phyloP scores from a whole-genome alignment of 2,113 vertebrate genomes.

The Hyperopisus bebe region DNA sequence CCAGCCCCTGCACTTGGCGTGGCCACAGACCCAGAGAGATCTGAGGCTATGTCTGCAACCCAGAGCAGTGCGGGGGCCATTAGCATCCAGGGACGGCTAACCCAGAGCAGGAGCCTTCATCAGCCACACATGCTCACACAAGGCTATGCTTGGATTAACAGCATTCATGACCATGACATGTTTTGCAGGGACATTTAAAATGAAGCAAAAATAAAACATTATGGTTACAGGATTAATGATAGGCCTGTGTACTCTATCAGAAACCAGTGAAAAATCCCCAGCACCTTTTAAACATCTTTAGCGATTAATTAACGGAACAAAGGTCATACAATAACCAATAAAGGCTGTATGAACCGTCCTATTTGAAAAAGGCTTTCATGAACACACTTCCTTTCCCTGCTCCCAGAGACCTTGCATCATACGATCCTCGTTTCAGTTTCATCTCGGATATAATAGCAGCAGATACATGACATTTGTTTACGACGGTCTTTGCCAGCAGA shows the following conservation, averaged over 20 bases:
- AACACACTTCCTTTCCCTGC: neutral
- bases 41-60: conserved; percentile 81
- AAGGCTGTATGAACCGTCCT: neutral
- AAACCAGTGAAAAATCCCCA: neutral
- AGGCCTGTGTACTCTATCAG: neutral
- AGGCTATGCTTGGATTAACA: neutral
- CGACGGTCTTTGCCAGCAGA: neutral
- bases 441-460: neutral
- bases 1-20: conserved; percentile 79
- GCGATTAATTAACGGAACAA: neutral
- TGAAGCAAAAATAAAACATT: neutral
- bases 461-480: neutral
- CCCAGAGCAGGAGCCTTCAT: neutral
- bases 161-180: neutral
- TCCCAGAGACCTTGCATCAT: neutral
- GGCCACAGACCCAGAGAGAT: conserved; percentile 78
- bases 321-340: neutral
- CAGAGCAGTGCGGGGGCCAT: conserved; percentile 3
- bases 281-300: neutral
- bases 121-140: neutral
- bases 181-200: neutral
- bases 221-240: neutral
- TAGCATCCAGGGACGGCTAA: no score
- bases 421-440: neutral
- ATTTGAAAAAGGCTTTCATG: neutral